Base-by-base conservation (phyloP, 2,113 vertebrate genomes). In the Picathartes gymnocephalus region DNA sequence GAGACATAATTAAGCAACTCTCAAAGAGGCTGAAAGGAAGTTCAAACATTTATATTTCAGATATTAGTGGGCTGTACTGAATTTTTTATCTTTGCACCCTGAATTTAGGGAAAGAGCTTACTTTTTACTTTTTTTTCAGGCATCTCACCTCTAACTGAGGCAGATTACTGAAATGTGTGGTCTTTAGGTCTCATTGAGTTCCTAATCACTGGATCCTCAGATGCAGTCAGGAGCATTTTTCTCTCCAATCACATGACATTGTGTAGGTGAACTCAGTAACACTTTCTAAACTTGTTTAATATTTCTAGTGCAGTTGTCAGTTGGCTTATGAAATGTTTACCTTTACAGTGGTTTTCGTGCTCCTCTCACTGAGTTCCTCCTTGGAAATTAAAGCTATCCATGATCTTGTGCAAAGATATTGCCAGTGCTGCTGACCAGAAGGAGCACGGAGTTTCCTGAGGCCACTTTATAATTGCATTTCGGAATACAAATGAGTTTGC, bases 391-490 rank as follows among this genome's bases (percentile, higher is more conserved):
- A 93, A 93, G 31, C 28, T 60, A 57, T 48, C 56, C 80, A 17
- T 65, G 88, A 83, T 73, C 66, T 35, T 42, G 65, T 44, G 47
- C 69, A 86, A 78, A 85, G 68, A 84, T 68, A 53, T 51, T 79
- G 70, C 69, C 23, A 65, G 30, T 37, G 64, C 68, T 86, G 82
- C 90, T 95, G 94, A 93, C 81, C 79, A 95, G 37, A 45, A 88
- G 25, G 69, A 93, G 79, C 30, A 54, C 28, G 1, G 76, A 51
- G 40, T 91, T 84, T 95, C 86, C 85, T 6, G 23, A 88, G 85
- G 92, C 82, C 83, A 69, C 14, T 84, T 86, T 33, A 48, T 86
- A 93, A 88, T 93, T 88, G 57, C n/a, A 40, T 93, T 92, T 92
- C 91, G 53, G 80, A 95, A 95, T 84, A 90, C 37, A 86, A 90